phyloP scores from a whole-genome alignment of 2,113 vertebrate genomes.

The Danionella cerebrum region DNA sequence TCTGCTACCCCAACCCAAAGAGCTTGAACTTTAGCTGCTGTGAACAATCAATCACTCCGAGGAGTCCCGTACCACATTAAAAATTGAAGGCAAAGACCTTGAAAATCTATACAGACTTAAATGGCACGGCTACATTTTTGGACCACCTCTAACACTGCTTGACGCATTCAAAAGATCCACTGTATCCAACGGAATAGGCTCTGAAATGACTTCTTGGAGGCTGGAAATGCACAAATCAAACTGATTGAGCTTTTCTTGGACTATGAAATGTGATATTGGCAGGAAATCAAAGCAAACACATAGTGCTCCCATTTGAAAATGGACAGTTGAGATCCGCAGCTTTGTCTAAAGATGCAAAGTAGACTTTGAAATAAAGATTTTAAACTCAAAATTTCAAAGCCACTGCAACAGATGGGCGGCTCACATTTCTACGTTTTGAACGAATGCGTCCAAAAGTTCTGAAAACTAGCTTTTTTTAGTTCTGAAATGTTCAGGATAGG shows the following conservation, averaged over 20 bases:
- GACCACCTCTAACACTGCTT: not conserved
- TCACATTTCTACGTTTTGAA: too few relatives aligned
- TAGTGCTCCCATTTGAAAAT: too few relatives aligned
- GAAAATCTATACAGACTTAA: slow-evolving; percentile 9
- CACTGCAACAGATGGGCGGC: too few relatives aligned
- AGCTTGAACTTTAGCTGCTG: slow-evolving; percentile 23
- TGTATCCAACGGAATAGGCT: not conserved
- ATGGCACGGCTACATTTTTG: not conserved
- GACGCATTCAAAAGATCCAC: not conserved
- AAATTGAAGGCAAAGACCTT: not conserved
- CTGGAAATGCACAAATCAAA: too few relatives aligned
- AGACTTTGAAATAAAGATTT: too few relatives aligned
- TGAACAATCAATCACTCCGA: slow-evolving; percentile 24
- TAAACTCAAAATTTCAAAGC: too few relatives aligned
- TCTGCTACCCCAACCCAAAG: slow-evolving; percentile 8
- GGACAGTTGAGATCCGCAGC: not conserved
- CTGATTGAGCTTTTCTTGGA: too few relatives aligned
- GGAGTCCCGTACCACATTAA: slow-evolving; percentile 23
- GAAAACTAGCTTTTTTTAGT: too few relatives aligned
- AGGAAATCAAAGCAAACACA: not conserved
- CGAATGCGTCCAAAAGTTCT: too few relatives aligned
- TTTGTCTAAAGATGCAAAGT: not conserved
- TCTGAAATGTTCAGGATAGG: too few relatives aligned
- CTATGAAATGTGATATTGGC: too few relatives aligned
- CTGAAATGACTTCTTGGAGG: too few relatives aligned